Evolutionary conservation across 2,113 vertebrate genomes (phyloP), one percentile per base, ranked within the genome.

Genomic region (Gobiocypris rarus): DNA sequence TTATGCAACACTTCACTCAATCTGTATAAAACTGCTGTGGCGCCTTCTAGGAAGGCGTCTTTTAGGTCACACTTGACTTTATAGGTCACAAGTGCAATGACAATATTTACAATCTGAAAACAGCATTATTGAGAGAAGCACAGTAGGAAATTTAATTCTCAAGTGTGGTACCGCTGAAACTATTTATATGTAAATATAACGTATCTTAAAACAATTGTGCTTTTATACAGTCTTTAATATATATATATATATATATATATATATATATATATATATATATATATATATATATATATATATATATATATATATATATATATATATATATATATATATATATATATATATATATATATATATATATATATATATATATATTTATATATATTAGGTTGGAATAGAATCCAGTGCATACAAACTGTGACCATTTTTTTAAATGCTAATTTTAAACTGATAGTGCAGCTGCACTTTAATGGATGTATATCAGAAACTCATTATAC

Each of bases 161-260:
- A 38, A 61, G 75, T 1, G 19, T 5, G 48, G 13, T 75, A 67
- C 15, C 31, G 19, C 11, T 85, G 71, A 75, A 82, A 52, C 81
- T 75, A 88, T 85, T 85, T 88, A 73, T 83, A 83, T 85, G 86
- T 71, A 85, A 87, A 85, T 87, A 80, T 75, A 75, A 80, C 26
- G 81, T 48, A n/a, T 81, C 65, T 43, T 71, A 80, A 81, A 88
- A 67, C 69, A 85, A 61, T 63, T 65, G 52, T 54, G 52, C 52
- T 22, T n/a, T 54, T 54, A 54, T 54, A 19, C 5, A 54, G 17
- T 7, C 17, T 54, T 54, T 54, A 22, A n/a, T n/a, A n/a, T n/a
- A n/a, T n/a, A n/a, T n/a, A n/a, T n/a, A n/a, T n/a, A n/a, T n/a
- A n/a, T n/a, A n/a, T n/a, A n/a, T n/a, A n/a, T n/a, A n/a, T n/a